phyloP scores from a whole-genome alignment of 2,113 vertebrate species.

The Aplodontia rufa region DNA sequence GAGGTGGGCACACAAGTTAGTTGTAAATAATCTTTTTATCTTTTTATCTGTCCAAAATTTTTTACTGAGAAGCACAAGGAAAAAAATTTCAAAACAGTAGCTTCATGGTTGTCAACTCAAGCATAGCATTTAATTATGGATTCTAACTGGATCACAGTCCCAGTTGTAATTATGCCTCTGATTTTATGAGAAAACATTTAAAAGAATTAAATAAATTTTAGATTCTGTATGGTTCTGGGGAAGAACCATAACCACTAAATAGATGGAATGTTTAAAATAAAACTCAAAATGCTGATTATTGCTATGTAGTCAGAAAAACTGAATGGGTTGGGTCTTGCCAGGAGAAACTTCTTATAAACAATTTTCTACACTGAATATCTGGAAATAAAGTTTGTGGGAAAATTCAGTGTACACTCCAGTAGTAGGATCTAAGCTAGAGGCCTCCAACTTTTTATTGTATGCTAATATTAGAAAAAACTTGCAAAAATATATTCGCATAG shows the following conservation, averaged over 20 bases:
- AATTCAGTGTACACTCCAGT: background rate
- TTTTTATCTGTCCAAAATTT: slow-evolving; percentile 38
- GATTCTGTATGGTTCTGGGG: background rate
- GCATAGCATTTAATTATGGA: slow-evolving; percentile 29
- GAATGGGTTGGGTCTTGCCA: background rate
- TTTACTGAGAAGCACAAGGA: slow-evolving; percentile 9
- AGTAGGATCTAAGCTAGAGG: background rate
- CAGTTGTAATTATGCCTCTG: background rate
- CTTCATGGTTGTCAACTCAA: background rate
- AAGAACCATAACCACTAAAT: background rate
- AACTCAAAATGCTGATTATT: background rate
- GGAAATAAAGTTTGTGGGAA: background rate
- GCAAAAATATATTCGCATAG: background rate
- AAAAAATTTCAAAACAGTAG: background rate
- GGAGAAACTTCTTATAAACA: background rate
- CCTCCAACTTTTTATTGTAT: background rate
- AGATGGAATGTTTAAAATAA: background rate
- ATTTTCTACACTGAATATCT: background rate
- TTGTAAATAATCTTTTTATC: background rate
- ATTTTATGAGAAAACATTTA: slow-evolving; percentile 8
- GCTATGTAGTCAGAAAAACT: background rate
- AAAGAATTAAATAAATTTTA: slow-evolving; percentile 40
- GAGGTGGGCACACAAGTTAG: background rate
- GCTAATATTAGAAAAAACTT: background rate
- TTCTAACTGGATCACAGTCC: background rate